phyloP scores from a whole-genome alignment of 1,140 invertebrate species.

The Conus betulinus region DNA sequence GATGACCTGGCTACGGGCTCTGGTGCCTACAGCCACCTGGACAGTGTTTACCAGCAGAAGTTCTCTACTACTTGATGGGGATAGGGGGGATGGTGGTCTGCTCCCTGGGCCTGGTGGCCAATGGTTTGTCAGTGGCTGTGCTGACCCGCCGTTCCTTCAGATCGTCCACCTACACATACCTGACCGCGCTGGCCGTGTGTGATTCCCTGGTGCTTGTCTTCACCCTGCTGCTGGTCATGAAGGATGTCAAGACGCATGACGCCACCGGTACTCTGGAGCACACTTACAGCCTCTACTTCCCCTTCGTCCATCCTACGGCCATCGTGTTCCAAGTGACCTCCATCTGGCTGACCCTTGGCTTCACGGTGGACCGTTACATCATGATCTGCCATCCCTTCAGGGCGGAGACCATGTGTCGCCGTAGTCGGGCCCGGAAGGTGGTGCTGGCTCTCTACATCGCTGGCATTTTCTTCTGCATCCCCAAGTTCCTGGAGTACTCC shows the following conservation, averaged over 20 bases:
- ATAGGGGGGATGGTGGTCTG: constrained; percentile 70
- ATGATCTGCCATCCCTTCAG: constrained; percentile 76
- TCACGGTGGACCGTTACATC: constrained; percentile 75
- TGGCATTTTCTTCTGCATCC: constrained; percentile 69
- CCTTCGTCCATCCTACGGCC: constrained; percentile 68
- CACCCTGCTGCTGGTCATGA: constrained; percentile 63
- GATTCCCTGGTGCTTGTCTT: constrained; percentile 70
- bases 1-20: background rate
- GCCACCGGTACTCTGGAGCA: constrained; percentile 44
- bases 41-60: constrained; percentile 16
- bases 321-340: constrained; percentile 74
- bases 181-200: constrained; percentile 71
- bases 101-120: constrained; percentile 71
- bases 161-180: constrained; percentile 73
- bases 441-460: constrained; percentile 61
- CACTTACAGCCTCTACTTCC: constrained; percentile 68
- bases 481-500: constrained; percentile 73
- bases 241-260: constrained; percentile 59
- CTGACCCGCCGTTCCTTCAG: constrained; percentile 70
- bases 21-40: background rate
- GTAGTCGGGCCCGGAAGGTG: constrained; percentile 64
- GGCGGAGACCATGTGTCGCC: constrained; percentile 70
- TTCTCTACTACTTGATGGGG: constrained; percentile 72
- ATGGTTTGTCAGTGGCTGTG: constrained; percentile 72
- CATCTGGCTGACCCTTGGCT: constrained; percentile 75